Base-by-base conservation (phyloP, 2,888 invertebrate species). In the Teinopalpus imperialis region DNA sequence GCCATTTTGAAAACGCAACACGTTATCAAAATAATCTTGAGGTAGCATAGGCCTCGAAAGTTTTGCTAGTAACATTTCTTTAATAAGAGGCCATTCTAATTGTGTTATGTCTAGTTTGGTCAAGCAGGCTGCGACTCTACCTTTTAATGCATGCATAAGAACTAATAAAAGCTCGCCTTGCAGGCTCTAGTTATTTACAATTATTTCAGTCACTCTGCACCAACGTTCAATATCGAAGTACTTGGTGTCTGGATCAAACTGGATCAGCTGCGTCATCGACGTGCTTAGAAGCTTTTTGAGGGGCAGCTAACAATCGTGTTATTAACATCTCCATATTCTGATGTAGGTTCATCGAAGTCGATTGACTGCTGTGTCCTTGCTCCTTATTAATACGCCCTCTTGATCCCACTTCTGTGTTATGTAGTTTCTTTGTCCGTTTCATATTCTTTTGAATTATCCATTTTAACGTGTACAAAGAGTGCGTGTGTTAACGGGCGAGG, bases 21-120 rank as follows among this genome's bases (percentile, higher is more conserved):
- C 42, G 0, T 55, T 51, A 13, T 62, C 57, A 12, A 59, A 59
- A n/a, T 57, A 44, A 20, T 59, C 58, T 41, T 57, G 57, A 2
- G 39, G 1, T 2, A 57, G 8, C 14, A 26, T 60, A 1, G 57
- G 54, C 23, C 36, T 51, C 0, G 16, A 23, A 47, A 60, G 58
- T 42, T 20, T 57, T 1, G 55, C 53, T 7, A 50, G 16, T 2
- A 54, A 18, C 5, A 18, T 35, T 29, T 51, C 35, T 34, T 49
- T 52, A 1, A 52, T 30, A 1, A 12, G 4, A 12, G 8, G 8
- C 43, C 57, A 59, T 0, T 48, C 36, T 1, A 61, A 14, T 9
- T 53, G 26, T 2, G 34, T 14, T 1, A 36, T n/a, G 1, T 54
- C 5, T n/a, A 61, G 6, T 1, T 53, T 54, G 0, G 57, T 58